phyloP scores from a whole-genome alignment of 2,888 invertebrate genomes.

The Venustoraphidia nigricollis region DNA sequence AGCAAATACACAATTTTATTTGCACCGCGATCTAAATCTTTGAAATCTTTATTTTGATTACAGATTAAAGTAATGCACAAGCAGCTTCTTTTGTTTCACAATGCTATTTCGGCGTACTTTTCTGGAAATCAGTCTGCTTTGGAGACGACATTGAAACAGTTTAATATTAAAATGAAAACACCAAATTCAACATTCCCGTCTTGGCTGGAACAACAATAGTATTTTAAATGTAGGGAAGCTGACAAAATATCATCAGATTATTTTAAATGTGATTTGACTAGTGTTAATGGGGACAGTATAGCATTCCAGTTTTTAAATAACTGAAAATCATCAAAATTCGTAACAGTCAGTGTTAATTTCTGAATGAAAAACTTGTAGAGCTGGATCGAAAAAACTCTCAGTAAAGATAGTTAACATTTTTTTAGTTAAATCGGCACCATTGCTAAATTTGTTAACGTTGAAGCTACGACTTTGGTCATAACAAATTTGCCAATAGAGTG shows the following conservation, averaged over 20 bases:
- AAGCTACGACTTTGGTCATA: too few relatives aligned
- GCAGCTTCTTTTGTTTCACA: slow-evolving; percentile 87
- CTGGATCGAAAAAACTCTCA: too few relatives aligned
- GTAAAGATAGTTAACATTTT: too few relatives aligned
- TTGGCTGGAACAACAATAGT: slow-evolving; percentile 60
- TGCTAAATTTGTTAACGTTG: too few relatives aligned
- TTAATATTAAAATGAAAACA: slow-evolving; percentile 78
- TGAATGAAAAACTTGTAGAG: too few relatives aligned
- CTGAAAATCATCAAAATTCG: too few relatives aligned
- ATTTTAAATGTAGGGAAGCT: not conserved
- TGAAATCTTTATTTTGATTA: slow-evolving; percentile 15
- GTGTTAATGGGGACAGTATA: too few relatives aligned
- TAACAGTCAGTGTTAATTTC: too few relatives aligned
- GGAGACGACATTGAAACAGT: slow-evolving; percentile 88
- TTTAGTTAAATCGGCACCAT: too few relatives aligned
- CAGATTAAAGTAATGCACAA: slow-evolving; percentile 99
- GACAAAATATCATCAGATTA: not conserved
- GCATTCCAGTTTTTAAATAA: too few relatives aligned
- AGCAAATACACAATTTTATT: too few relatives aligned
- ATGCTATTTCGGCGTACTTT: slow-evolving; percentile 93
- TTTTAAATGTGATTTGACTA: not conserved
- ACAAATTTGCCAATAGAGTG: too few relatives aligned
- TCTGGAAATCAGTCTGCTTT: slow-evolving; percentile 89
- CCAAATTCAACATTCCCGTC: slow-evolving; percentile 63
- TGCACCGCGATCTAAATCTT: not conserved